A percentile compares a stretch with the other conserved stretches of the same genome.
phyloP scores from a whole-genome alignment of 2,797 vertebrate species.

The Peromyscus eremicus region DNA sequence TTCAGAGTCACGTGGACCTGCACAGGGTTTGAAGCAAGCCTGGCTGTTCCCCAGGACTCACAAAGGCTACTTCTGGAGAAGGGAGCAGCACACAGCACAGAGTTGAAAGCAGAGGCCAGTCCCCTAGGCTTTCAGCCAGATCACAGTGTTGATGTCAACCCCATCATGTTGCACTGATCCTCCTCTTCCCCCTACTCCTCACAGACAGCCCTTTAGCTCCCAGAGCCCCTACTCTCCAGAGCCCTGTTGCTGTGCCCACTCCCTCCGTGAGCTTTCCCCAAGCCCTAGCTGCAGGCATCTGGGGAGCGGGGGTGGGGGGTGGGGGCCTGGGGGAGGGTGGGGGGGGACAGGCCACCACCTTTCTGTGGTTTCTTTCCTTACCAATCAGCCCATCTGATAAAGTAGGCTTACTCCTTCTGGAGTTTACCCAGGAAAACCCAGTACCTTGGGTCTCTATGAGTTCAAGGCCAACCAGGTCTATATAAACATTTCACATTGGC shows the following conservation, averaged over 20 bases:
- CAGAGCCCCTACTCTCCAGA: not conserved
- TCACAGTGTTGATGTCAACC: not conserved
- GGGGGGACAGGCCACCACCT: not conserved
- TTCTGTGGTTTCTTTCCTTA: not conserved
- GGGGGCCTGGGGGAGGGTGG: too few relatives aligned
- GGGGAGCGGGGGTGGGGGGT: too few relatives aligned
- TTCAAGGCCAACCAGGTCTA: not conserved
- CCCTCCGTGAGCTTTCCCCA: not conserved
- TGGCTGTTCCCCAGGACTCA: not conserved
- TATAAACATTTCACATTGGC: not conserved
- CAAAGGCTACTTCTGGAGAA: not conserved
- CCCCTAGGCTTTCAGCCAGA: not conserved
- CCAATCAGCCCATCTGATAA: not conserved
- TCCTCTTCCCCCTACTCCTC: not conserved
- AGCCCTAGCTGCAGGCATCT: not conserved
- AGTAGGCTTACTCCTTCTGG: not conserved
- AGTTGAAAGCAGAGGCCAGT: not conserved
- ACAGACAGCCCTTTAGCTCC: too few relatives aligned
- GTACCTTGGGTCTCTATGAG: not conserved
- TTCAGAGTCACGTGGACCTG: not conserved
- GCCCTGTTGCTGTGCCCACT: not conserved
- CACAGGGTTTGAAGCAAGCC: not conserved
- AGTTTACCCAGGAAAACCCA: not conserved
- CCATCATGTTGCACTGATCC: accelerated
- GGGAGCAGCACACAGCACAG: too few relatives aligned